Percentiles rank a stretch among this genome's conserved stretches.
These are phyloP conservation scores for Ovibos moschatus DNA, from an alignment of 2,113 vertebrate genomes.

Conservation along the genomic window DNA sequence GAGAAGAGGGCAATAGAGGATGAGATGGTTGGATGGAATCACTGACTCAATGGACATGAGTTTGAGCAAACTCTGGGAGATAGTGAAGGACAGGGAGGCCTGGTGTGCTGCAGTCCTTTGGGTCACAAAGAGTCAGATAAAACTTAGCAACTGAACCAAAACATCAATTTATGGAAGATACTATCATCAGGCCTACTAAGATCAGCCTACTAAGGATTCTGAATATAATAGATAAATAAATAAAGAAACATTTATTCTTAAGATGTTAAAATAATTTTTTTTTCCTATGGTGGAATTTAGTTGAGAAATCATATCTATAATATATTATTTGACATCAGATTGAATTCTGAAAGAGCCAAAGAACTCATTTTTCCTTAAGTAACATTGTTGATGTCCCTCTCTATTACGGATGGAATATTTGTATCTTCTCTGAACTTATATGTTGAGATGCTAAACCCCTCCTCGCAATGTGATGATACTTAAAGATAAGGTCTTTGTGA, in stretches of 20 bases:
- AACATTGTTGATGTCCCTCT: not conserved
- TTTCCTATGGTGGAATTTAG: not conserved
- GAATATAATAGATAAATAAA: not conserved
- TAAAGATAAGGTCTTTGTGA: not conserved
- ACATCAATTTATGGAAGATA: not conserved
- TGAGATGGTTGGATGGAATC: not conserved
- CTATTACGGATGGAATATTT: not conserved
- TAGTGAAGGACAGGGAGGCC: not conserved
- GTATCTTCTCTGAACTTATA: not conserved
- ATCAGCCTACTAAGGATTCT: not conserved
- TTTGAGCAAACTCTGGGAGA: not conserved
- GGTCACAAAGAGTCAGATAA: not conserved
- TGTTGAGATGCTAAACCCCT: not conserved
- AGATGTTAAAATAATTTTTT: not conserved
- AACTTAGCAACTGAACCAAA: not conserved
- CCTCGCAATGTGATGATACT: rapidly evolving
- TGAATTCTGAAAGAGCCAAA: not conserved
- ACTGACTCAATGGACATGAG: not conserved
- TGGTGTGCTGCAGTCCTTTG: not conserved
- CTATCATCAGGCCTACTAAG: not conserved
- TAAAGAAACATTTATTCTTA: not conserved
- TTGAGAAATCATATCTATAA: not conserved
- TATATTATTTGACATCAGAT: not conserved
- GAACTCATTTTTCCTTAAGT: not conserved
- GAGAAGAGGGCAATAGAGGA: not conserved